phyloP scores from a whole-genome alignment of 1,140 invertebrate genomes.

The Nasonia longicornis region DNA sequence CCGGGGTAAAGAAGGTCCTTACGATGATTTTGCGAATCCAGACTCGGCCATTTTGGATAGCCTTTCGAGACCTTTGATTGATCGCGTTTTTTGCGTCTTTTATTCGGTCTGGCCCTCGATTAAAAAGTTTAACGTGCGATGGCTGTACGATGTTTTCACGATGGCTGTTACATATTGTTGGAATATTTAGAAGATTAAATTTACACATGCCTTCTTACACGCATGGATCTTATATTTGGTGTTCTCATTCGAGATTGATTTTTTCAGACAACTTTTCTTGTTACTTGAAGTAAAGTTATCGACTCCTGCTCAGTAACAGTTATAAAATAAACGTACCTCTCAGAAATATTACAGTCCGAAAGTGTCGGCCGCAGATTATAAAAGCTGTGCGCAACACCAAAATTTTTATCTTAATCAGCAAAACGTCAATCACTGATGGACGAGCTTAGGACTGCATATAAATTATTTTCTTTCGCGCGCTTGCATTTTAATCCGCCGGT shows the following conservation, averaged over 20 bases:
- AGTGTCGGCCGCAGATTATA: not conserved
- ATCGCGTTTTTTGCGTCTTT: not conserved
- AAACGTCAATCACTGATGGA: not conserved
- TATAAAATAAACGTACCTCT: not conserved
- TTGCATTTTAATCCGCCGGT: not conserved
- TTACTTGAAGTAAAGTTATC: too few relatives aligned
- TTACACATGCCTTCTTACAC: too few relatives aligned
- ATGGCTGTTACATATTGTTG: too few relatives aligned
- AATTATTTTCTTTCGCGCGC: not conserved
- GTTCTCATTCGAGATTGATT: too few relatives aligned
- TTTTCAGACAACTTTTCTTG: too few relatives aligned
- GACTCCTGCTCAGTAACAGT: too few relatives aligned
- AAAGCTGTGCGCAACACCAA: conserved; percentile 1
- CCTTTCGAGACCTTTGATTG: not conserved
- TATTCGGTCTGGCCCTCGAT: not conserved
- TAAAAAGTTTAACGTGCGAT: not conserved
- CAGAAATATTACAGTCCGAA: not conserved
- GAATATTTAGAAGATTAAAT: too few relatives aligned
- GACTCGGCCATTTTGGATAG: not conserved
- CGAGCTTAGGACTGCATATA: conserved; percentile 1
- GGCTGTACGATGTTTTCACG: too few relatives aligned
- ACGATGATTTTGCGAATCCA: conserved; percentile 3
- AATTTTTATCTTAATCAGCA: conserved; percentile 16
- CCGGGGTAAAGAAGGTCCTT: not conserved
- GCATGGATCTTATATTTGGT: too few relatives aligned